A percentile compares a stretch with the other conserved stretches of the same genome.
Conservation (phyloP, 1,140 invertebrate genomes). For the Wiebesia pumilae region DNA sequence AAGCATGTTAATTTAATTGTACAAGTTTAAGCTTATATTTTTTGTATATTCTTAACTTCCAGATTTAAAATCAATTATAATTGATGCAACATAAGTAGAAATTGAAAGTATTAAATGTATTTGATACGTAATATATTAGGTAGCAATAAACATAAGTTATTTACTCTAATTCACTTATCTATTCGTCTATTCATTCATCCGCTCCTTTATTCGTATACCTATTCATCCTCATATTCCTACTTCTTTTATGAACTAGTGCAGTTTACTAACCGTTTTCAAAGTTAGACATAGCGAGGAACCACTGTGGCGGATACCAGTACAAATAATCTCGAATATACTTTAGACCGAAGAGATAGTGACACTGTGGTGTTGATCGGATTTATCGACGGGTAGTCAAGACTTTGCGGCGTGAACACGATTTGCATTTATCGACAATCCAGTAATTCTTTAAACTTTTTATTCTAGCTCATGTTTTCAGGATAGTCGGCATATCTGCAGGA, state of each 20-base stretch:
- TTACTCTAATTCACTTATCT: background rate
- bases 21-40: too few relatives aligned
- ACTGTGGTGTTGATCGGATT: background rate
- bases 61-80: too few relatives aligned
- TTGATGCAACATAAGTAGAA: too few relatives aligned
- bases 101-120: too few relatives aligned
- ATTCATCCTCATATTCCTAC: background rate
- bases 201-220: background rate
- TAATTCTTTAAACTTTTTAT: background rate
- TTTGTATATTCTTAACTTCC: too few relatives aligned
- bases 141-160: too few relatives aligned
- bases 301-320: background rate
- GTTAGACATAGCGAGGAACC: background rate
- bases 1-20: too few relatives aligned
- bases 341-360: background rate
- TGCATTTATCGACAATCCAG: background rate
- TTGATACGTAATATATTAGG: too few relatives aligned
- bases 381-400: background rate
- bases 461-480: background rate
- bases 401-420: background rate
- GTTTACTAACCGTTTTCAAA: background rate
- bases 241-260: background rate
- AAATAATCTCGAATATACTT: constrained; percentile 17
- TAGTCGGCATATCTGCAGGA: too few relatives aligned
- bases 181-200: background rate